These are phyloP conservation scores for Dolichoris vasculosae DNA, from an alignment of 1,140 invertebrate species.

Conservation along the genomic window DNA sequence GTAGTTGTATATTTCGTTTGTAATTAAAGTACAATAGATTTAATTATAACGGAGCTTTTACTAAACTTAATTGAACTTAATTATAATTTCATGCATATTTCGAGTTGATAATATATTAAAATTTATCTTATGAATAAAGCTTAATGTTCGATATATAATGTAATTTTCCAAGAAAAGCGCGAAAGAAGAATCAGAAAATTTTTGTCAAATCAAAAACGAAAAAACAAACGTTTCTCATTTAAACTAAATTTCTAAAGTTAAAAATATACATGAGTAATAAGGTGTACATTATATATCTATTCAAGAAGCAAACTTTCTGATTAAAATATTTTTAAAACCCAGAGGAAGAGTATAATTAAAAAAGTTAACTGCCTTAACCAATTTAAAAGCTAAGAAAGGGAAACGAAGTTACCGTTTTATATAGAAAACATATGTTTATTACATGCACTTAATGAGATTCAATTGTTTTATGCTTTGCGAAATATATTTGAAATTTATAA, in stretches of 20 bases:
- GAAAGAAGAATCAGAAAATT: not conserved
- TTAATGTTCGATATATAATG: not conserved
- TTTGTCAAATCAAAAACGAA: not conserved
- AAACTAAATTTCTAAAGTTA: not conserved
- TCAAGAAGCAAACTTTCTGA: not conserved
- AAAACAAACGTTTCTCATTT: not conserved
- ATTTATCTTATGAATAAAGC: not conserved
- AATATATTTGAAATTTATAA: not conserved
- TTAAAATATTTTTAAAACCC: constrained; percentile 13
- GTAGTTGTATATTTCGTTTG: not conserved
- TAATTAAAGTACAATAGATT: not conserved
- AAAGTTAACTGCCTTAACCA: not conserved
- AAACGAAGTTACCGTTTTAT: not conserved
- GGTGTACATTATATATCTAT: not conserved
- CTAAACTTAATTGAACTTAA: not conserved
- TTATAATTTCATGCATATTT: not conserved
- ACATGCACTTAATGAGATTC: not conserved
- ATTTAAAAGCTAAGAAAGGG: not conserved
- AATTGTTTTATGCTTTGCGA: not conserved
- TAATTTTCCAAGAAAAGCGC: not conserved
- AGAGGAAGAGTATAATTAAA: not conserved
- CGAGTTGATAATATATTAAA: not conserved
- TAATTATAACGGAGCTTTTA: too few relatives aligned
- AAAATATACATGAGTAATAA: not conserved
- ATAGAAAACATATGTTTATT: not conserved